Evolutionary conservation across 2,113 vertebrate genomes (phyloP).

Genomic region (Dendropsophus ebraccatus): DNA sequence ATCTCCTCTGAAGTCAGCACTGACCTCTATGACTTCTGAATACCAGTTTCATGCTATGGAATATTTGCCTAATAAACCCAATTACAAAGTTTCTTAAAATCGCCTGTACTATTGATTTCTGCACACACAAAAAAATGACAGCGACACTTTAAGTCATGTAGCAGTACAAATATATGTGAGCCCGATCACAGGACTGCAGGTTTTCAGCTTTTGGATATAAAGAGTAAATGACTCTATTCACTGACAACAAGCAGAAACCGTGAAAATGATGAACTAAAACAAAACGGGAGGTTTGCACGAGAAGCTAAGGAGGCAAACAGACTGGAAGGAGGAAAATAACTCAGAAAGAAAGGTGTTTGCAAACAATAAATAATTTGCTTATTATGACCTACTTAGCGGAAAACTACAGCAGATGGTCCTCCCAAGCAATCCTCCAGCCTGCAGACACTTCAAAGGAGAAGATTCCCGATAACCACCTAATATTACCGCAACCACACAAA

Average conservation of each 20-base stretch:
- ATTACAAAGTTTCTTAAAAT: too few relatives aligned
- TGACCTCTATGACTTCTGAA: too few relatives aligned
- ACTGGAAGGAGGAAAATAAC: not conserved
- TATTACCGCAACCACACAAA: conserved; percentile 12
- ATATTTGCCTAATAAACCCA: too few relatives aligned
- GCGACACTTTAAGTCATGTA: too few relatives aligned
- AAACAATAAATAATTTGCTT: conserved; percentile 44
- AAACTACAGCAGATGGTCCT: conserved; percentile 41
- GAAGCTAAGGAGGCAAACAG: not conserved
- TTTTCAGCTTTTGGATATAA: too few relatives aligned
- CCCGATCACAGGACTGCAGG: fast-evolving
- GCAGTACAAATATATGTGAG: too few relatives aligned
- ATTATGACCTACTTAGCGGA: conserved; percentile 47
- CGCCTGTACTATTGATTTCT: too few relatives aligned
- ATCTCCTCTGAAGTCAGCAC: too few relatives aligned
- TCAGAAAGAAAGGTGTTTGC: conserved; percentile 25
- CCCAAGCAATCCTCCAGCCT: not conserved
- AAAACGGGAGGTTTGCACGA: not conserved
- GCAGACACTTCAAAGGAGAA: conserved; percentile 37
- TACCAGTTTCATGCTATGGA: too few relatives aligned
- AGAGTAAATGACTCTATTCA: not conserved
- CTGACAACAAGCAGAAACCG: not conserved
- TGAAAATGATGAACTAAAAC: not conserved
- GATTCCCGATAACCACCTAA: conserved; percentile 13
- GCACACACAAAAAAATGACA: too few relatives aligned